Percentiles rank a stretch among this genome's conserved stretches.
These are phyloP conservation scores for Drosophila fungiperda DNA, from an alignment of 2,888 invertebrate species.

Conservation along the genomic window DNA sequence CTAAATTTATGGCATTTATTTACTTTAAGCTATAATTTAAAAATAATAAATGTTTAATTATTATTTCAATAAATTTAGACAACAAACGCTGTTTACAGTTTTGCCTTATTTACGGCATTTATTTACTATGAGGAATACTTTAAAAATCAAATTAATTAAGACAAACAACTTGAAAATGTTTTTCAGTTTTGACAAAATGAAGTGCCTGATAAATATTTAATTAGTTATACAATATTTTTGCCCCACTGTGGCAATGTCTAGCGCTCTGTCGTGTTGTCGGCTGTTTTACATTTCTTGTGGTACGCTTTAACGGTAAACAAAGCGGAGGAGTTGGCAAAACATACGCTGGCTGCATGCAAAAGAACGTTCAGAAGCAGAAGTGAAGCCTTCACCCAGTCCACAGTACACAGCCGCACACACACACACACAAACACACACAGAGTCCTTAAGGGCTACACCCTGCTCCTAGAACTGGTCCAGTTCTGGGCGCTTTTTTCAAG, in stretches of 20 bases:
- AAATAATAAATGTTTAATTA: not conserved
- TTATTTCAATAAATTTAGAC: not conserved
- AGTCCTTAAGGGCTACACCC: not conserved
- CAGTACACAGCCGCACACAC: not conserved
- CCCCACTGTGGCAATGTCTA: slow-evolving; percentile 34
- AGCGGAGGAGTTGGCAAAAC: slow-evolving; percentile 69
- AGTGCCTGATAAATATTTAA: not conserved
- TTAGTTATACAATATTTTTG: not conserved
- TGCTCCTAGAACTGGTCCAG: slow-evolving; percentile 37
- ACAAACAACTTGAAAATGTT: not conserved
- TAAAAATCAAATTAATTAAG: not conserved
- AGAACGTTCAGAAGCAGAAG: slow-evolving; percentile 58
- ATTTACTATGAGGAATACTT: too few species aligned
- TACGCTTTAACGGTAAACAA: slow-evolving; percentile 65
- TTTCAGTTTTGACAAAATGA: not conserved
- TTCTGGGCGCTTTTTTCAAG: slow-evolving; percentile 17
- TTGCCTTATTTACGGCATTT: too few species aligned
- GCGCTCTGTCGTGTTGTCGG: slow-evolving; percentile 37
- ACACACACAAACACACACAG: not conserved
- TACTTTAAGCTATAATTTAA: not conserved
- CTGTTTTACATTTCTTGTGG: slow-evolving; percentile 41
- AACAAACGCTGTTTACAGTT: too few species aligned
- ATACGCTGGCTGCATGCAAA: slow-evolving; percentile 66
- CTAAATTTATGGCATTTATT: not conserved
- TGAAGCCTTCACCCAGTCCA: slow-evolving; percentile 5